Base-by-base conservation (phyloP, 2,113 vertebrate genomes). In the Muntiacus reevesi region DNA sequence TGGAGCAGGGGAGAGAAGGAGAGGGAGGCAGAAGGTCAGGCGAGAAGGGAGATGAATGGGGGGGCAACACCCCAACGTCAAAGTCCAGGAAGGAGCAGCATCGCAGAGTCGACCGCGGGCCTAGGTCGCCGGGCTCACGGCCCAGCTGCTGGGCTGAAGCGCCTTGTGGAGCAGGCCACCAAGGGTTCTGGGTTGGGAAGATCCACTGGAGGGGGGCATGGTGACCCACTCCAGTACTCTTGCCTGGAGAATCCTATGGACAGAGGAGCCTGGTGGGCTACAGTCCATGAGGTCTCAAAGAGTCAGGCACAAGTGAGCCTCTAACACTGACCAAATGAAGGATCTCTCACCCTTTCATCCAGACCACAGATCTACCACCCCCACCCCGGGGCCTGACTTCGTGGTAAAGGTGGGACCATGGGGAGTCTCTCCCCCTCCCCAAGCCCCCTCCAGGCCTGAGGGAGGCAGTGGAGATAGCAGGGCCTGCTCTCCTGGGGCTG, bases 71-170 rank as follows among this genome's bases (percentile, higher is more conserved):
- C 45, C 10, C 28, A 30, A 33, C n/a, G 47, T 25, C 10, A n/a
- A 55, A 91, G 9, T 14, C 33, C 12, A 7, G 54, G 67, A 54
- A 47, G 36, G 30, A 86, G n/a, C 8, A 50, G 16, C 36, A 23
- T 33, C 6, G 1, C 36, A 23, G 43, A 45, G 33, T 45, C 2
- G 1, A 55, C 12, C 2, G 8, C 14, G 4, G 79, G 9, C 36
- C 50, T n/a, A 7, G 2, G 27, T 19, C 3, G 0, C 16, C 2
- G 11, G 36, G 50, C 47, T 79, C 45, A 50, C 1, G 16, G 78
- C 27, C 47, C 52, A 19, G 12, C 25, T 33, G 79, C 7, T 7
- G 15, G 43, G 14, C 17, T 40, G 47, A 55, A 4, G 13, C 11
- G 16, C 55, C 36, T 45, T 7, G 11, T 28, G 15, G 30, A 79